Base-by-base conservation (phyloP, 2,888 invertebrate species). In the Eupithecia tripunctaria region DNA sequence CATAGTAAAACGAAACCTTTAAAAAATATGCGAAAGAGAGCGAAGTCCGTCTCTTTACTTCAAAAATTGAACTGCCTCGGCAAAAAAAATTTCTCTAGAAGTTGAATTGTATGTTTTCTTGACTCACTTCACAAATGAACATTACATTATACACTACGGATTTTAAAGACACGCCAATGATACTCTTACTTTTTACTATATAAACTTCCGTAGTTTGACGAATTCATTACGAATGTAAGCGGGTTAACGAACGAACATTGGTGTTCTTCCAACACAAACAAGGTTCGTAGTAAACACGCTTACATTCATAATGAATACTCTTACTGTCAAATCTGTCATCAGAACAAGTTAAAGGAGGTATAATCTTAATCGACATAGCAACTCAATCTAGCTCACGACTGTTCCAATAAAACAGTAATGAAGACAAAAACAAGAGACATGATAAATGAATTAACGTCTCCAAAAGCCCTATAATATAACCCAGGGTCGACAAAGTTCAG, bases 1-100 rank as follows among this genome's bases (percentile, higher is more conserved):
- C n/a, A 51, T 21, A 51, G 3, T 47, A 47, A 47, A 47, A 47
- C 5, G 10, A 51, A n/a, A 21, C n/a, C 3, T 21, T 51, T 21
- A 10, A 41, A 78, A 71, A 67, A 38, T 51, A 65, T 56, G 66
- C 38, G 67, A 27, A 74, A 71, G 15, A 64, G 36, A 63, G 29
- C 69, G 68, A 72, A 92, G 84, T 93, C 82, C 93, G 91, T 74
- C 91, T 88, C 94, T 93, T n/a, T n/a, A n/a, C n/a, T n/a, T n/a
- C n/a, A n/a, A n/a, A n/a, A n/a, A n/a, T n/a, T n/a, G n/a, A 36
- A 10, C 2, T 36, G 10, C 36, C 8, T 36, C 36, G 36, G 1
- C 8, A 5, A 5, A 10, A 36, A 36, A 1, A 10, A 36, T 10
- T 41, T 41, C 14, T 3, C 38, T 41, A 41, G 38, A 41, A 14